Conservation (phyloP, 2,888 invertebrate species). For the Himalopsyche anomala region DNA sequence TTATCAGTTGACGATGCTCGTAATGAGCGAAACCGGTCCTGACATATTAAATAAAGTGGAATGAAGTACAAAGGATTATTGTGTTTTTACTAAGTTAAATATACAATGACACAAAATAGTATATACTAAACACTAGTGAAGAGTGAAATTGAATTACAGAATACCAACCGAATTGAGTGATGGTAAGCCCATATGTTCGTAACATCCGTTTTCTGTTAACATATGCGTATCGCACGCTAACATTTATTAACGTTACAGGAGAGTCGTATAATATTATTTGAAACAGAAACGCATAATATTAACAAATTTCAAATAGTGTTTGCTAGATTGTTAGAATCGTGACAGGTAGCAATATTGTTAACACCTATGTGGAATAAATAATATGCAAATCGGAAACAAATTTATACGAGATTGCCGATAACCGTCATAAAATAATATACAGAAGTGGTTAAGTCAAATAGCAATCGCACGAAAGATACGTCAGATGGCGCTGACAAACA, state of each 20-base stretch:
- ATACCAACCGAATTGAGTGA: background rate
- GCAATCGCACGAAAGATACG: background rate
- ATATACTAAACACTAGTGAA: background rate
- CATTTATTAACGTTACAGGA: background rate
- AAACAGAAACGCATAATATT: background rate
- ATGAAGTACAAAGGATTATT: too few species aligned
- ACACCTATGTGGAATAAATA: background rate
- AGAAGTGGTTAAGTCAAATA: background rate
- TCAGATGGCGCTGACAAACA: background rate
- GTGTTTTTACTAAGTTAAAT: too few species aligned
- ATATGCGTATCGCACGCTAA: background rate
- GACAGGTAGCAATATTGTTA: background rate
- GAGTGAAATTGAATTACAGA: background rate
- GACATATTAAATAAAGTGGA: too few species aligned
- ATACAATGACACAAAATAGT: too few species aligned
- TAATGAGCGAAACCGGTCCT: too few species aligned
- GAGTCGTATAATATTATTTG: background rate
- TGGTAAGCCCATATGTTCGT: background rate
- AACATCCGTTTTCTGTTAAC: background rate
- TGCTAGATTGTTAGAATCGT: background rate
- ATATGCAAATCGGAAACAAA: background rate
- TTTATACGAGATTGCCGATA: background rate
- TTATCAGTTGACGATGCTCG: too few species aligned
- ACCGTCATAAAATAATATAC: background rate
- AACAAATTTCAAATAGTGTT: background rate